These are phyloP conservation scores for Colius striatus DNA, from an alignment of 2,113 vertebrate species.

Conservation along the genomic window DNA sequence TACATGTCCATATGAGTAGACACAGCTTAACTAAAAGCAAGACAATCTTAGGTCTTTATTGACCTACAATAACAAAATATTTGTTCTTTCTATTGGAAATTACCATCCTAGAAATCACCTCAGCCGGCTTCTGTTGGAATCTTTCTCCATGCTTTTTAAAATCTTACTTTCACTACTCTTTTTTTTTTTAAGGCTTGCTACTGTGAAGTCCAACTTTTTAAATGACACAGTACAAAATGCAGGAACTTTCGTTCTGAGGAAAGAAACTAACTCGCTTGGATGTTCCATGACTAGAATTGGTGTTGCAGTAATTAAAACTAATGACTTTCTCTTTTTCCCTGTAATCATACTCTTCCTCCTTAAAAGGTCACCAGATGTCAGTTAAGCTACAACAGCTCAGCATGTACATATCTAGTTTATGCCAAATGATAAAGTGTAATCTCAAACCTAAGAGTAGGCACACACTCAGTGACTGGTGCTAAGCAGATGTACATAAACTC, in stretches of 20 bases:
- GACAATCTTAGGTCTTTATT: neutral
- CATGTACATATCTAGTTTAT: neutral
- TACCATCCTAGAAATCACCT: neutral
- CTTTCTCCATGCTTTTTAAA: neutral
- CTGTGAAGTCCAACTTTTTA: neutral
- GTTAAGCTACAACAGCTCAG: neutral
- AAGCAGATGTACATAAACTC: conserved; percentile 66
- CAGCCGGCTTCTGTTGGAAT: neutral
- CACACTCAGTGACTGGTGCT: conserved; percentile 31
- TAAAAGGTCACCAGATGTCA: conserved; percentile 4
- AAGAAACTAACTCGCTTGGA: neutral
- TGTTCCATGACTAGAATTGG: neutral
- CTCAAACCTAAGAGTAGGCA: conserved; percentile 31
- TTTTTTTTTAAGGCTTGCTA: neutral
- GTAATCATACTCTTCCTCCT: neutral
- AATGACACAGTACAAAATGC: neutral
- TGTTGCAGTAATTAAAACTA: neutral
- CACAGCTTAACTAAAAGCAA: neutral
- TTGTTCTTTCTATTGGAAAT: neutral
- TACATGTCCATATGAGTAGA: neutral
- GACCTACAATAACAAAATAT: neutral
- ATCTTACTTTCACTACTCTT: neutral
- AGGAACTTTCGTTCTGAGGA: neutral
- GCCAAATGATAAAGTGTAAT: conserved; percentile 9
- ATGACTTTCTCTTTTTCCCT: neutral